Conservation (phyloP, 2,888 invertebrate genomes). For the Drosophila setosimentum region DNA sequence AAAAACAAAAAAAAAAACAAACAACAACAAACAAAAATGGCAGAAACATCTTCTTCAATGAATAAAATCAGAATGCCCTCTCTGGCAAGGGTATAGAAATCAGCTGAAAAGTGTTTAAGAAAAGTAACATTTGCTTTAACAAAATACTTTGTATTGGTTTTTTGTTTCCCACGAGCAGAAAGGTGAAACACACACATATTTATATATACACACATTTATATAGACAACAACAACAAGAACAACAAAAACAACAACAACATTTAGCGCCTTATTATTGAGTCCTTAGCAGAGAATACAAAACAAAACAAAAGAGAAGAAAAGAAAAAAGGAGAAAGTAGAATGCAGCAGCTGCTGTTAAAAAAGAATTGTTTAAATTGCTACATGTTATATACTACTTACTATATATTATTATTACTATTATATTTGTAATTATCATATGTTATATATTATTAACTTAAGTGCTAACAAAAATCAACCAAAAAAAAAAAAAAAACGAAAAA, state of each 20-base stretch:
- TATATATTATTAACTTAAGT: slow-evolving; percentile 53
- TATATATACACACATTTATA: slow-evolving; percentile 32
- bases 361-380: slow-evolving; percentile 55
- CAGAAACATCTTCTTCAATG: not conserved
- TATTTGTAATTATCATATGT: slow-evolving; percentile 56
- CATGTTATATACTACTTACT: slow-evolving; percentile 49
- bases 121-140: slow-evolving; percentile 22
- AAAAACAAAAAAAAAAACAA: slow-evolving; percentile 5
- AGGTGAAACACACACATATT: slow-evolving; percentile 27
- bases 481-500: slow-evolving; percentile 36
- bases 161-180: slow-evolving; percentile 36
- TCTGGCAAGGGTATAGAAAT: not conserved
- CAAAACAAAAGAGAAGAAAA: slow-evolving; percentile 11
- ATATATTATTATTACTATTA: slow-evolving; percentile 38
- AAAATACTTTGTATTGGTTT: slow-evolving; percentile 29
- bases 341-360: slow-evolving; percentile 34
- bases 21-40: not conserved
- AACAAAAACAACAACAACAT: slow-evolving; percentile 43
- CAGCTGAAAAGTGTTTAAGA: slow-evolving; percentile 5
- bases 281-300: slow-evolving; percentile 57
- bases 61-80: not conserved
- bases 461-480: slow-evolving; percentile 60
- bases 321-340: not conserved
- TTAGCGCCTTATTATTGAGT: slow-evolving; percentile 75
- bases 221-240: slow-evolving; percentile 23